phyloP scores from a whole-genome alignment of 2,113 vertebrate species.

The Megaceryle maxima region DNA sequence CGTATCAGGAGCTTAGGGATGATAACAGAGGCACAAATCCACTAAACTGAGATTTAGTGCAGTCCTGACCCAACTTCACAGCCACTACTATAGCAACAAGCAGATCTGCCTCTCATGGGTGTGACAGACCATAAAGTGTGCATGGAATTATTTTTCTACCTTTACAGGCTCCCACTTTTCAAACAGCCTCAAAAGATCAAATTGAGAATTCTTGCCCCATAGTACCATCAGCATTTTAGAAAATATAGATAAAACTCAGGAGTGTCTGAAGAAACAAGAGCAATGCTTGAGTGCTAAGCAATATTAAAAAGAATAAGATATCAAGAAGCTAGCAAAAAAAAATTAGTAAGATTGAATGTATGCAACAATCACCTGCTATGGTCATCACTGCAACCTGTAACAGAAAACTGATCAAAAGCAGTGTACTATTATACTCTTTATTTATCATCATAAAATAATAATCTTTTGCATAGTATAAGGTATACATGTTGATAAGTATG shows the following conservation, averaged over 20 bases:
- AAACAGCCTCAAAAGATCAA: background rate
- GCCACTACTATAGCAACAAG: background rate
- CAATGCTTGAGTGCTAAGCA: background rate
- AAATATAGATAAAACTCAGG: background rate
- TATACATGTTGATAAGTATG: accelerated
- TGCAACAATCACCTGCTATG: background rate
- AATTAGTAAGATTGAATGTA: background rate
- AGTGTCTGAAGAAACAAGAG: background rate
- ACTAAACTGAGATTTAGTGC: background rate
- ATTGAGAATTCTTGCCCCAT: background rate
- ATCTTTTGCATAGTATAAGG: background rate
- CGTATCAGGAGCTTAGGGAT: background rate
- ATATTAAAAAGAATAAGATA: background rate
- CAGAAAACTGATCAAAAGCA: background rate
- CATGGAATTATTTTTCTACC: background rate
- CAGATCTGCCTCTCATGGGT: background rate
- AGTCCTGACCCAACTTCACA: background rate
- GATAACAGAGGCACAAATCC: background rate
- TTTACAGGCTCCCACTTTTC: background rate
- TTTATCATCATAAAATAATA: background rate
- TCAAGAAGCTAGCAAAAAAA: background rate
- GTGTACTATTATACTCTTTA: background rate
- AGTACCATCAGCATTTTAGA: background rate
- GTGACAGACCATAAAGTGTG: background rate
- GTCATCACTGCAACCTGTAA: background rate